A percentile compares a stretch with the other conserved stretches of the same genome.
Evolutionary conservation across 37 sponge, comb jelly and placozoan genomes (phyloP).

Genomic region (Cladorhizidae sp.): DNA sequence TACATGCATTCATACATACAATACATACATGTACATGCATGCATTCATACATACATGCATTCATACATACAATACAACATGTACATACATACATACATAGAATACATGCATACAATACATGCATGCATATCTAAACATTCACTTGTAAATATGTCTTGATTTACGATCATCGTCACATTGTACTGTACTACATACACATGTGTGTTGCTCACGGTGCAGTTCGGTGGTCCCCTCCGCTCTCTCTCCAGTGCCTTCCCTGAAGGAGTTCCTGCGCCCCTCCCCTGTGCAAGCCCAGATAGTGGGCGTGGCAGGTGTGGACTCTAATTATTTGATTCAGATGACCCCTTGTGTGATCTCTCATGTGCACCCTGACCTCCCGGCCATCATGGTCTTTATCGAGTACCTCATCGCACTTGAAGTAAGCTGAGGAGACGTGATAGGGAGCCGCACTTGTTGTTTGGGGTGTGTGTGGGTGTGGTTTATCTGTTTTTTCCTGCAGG

Average conservation of each 20-base stretch:
- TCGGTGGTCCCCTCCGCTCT: not conserved
- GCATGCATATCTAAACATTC: too few species aligned
- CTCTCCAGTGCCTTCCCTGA: conserved; percentile 19
- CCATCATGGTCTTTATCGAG: conserved; percentile 81
- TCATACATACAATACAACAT: too few species aligned
- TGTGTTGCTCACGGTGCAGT: too few species aligned
- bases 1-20: too few species aligned
- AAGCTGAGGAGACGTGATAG: too few species aligned
- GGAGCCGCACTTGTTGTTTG: not conserved
- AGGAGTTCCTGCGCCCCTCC: not conserved
- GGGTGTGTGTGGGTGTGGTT: not conserved
- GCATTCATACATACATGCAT: too few species aligned
- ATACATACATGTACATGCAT: too few species aligned
- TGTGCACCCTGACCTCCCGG: conserved; percentile 70
- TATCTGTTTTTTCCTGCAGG: conserved; percentile 40
- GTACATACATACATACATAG: too few species aligned
- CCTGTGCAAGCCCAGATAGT: conserved; percentile 21
- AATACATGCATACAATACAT: too few species aligned
- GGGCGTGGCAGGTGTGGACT: conserved; percentile 83
- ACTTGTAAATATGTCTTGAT: too few species aligned
- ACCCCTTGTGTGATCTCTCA: conserved; percentile 41
- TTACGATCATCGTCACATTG: too few species aligned
- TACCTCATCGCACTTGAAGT: conserved; percentile 88
- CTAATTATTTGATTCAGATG: conserved; percentile 75
- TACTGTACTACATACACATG: too few species aligned